Evolutionary conservation across 2,113 vertebrate genomes (phyloP).

Genomic region (Mustela nigripes): DNA sequence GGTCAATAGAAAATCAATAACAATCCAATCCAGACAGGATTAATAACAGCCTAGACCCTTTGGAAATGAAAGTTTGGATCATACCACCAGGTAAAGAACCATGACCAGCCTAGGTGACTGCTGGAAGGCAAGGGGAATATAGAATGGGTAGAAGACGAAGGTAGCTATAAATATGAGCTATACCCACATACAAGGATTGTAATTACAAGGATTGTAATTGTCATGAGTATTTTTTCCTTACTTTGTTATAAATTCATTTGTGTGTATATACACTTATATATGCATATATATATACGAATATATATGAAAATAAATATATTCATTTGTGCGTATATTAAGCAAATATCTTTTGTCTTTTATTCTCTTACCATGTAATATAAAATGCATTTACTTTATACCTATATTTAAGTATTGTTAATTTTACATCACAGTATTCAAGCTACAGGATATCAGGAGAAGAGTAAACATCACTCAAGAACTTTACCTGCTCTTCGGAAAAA

Average conservation of each 20-base stretch:
- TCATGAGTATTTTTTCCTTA: background rate
- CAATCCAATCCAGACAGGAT: background rate
- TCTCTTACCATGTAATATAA: background rate
- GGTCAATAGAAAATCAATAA: background rate
- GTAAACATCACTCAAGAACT: background rate
- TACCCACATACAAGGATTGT: background rate
- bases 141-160: background rate
- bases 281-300: no score
- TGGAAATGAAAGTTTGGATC: background rate
- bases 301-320: no score
- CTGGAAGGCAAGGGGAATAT: background rate
- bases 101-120: background rate
- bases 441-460: background rate
- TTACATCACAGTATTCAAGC: background rate
- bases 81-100: background rate
- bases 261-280: background rate
- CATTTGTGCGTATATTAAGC: background rate
- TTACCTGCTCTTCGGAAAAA: background rate
- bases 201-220: background rate
- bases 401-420: background rate
- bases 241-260: background rate
- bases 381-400: background rate
- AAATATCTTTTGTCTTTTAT: background rate
- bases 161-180: background rate
- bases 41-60: background rate